phyloP scores from a whole-genome alignment of 2,797 vertebrate genomes.

The Sebastes umbrosus region DNA sequence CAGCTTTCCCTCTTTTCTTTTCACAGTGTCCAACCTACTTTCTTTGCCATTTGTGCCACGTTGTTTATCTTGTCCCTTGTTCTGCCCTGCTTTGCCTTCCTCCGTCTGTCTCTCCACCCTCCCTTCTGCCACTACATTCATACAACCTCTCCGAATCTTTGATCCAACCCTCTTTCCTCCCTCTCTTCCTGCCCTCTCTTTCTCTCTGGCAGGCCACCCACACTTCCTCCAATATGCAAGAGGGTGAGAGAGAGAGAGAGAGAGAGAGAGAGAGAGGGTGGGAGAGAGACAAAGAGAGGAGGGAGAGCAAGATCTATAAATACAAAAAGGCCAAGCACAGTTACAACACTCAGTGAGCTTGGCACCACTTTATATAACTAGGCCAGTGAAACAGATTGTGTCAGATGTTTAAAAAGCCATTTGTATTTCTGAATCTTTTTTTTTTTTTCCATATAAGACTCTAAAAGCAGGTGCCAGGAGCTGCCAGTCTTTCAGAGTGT shows the following conservation, averaged over 20 bases:
- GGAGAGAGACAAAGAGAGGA: conserved; percentile 4
- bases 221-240: conserved; percentile 62
- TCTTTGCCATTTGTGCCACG: conserved; percentile 38
- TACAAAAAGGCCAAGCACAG: conserved; percentile 63
- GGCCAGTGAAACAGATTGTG: conserved; percentile 62
- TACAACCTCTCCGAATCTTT: conserved; percentile 53
- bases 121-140: conserved; percentile 47
- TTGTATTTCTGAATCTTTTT: conserved; percentile 47
- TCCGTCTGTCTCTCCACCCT: conserved; percentile 46
- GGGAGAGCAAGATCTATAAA: conserved; percentile 66
- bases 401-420: conserved; percentile 63
- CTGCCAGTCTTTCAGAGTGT: conserved; percentile 46
- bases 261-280: background rate
- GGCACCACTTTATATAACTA: conserved; percentile 66
- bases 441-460: conserved; percentile 21
- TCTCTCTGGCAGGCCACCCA: conserved; percentile 63
- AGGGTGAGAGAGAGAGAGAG: conserved; percentile 9
- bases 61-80: conserved; percentile 44
- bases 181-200: conserved; percentile 35
- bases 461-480: conserved; percentile 57
- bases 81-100: conserved; percentile 43
- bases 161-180: conserved; percentile 35
- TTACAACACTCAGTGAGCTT: conserved; percentile 54
- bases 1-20: conserved; percentile 3
- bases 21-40: conserved; percentile 35